Conservation (phyloP, 2,113 vertebrate genomes). For the Leucopsar rothschildi region DNA sequence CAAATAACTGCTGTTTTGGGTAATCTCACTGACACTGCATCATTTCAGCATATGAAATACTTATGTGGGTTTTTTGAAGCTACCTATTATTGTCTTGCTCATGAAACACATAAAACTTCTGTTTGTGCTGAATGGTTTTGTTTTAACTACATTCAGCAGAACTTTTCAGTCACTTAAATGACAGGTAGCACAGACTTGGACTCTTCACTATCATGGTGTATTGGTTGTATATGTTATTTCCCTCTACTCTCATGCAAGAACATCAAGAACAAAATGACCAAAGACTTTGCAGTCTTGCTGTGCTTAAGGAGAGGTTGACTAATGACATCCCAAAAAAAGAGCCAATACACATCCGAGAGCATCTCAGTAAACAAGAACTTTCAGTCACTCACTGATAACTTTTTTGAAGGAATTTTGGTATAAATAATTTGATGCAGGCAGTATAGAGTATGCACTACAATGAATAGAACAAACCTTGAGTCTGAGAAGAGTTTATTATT, state of each 20-base stretch:
- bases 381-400: neutral
- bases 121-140: neutral
- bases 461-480: neutral
- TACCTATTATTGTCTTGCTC: neutral
- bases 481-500: neutral
- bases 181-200: neutral
- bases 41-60: neutral
- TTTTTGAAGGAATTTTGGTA: neutral
- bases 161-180: neutral
- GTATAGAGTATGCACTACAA: neutral
- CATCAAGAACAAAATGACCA: neutral
- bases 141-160: neutral
- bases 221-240: neutral
- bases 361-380: neutral
- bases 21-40: neutral
- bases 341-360: neutral
- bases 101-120: neutral
- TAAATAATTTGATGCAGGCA: neutral
- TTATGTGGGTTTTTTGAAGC: rapidly evolving
- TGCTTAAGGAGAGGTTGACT: neutral
- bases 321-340: neutral
- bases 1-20: neutral
- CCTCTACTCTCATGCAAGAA: too few relatives aligned
- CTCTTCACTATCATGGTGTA: neutral
- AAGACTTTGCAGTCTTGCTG: neutral